Percentiles rank a stretch among this genome's conserved stretches.
These are phyloP conservation scores for Amniataba percoides DNA, from an alignment of 2,797 vertebrate species.

Conservation along the genomic window DNA sequence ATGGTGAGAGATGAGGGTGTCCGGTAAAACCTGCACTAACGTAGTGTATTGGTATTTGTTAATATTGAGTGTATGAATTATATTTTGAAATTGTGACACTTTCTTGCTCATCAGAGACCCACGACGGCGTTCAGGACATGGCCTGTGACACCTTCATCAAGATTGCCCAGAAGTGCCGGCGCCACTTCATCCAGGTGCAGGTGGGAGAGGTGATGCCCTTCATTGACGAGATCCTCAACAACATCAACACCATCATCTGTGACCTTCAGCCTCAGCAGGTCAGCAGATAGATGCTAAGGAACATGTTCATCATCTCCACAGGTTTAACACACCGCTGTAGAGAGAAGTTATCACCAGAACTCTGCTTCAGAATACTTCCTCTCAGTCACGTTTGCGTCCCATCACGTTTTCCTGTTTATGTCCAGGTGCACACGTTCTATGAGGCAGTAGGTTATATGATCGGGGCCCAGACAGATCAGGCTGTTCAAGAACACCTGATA, in stretches of 20 bases:
- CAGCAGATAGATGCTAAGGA: neutral
- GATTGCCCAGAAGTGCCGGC: slow-evolving; percentile 98
- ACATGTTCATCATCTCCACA: neutral
- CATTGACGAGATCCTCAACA: slow-evolving; percentile 98
- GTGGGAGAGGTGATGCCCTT: slow-evolving; percentile 99
- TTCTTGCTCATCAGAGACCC: slow-evolving; percentile 89
- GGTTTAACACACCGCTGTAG: neutral
- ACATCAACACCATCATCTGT: slow-evolving; percentile 99
- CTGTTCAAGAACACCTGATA: slow-evolving; percentile 97
- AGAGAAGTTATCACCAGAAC: neutral
- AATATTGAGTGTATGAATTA: neutral
- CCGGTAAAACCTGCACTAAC: neutral
- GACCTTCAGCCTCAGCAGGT: slow-evolving; percentile 99
- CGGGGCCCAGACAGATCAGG: slow-evolving; percentile 97
- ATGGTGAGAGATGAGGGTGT: slow-evolving; percentile 85
- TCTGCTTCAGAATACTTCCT: neutral
- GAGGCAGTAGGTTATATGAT: slow-evolving; percentile 99
- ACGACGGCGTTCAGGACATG: slow-evolving; percentile 99
- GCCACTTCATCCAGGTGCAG: slow-evolving; percentile 98
- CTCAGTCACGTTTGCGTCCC: neutral
- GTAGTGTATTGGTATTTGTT: neutral
- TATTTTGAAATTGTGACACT: neutral
- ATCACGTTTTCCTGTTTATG: neutral
- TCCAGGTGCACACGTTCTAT: slow-evolving; percentile 97
- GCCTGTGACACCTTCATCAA: slow-evolving; percentile 99